Percentiles rank a stretch among this genome's conserved stretches.
phyloP scores from a whole-genome alignment of 2,113 vertebrate species.

The Typhlomys cinereus region DNA sequence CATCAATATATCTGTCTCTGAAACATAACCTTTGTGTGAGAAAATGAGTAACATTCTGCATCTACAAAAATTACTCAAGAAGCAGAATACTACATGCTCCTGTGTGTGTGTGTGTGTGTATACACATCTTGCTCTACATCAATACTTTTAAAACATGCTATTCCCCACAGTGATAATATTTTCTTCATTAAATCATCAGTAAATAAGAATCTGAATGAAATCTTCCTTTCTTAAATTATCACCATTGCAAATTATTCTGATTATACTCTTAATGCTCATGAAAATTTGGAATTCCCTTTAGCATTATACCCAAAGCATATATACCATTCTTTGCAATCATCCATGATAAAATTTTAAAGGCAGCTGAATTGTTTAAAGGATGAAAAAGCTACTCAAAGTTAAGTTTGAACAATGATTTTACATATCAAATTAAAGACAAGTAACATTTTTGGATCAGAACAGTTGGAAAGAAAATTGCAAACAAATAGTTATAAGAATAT shows the following conservation, averaged over 20 bases:
- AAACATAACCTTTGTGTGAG: background rate
- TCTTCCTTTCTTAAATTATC: background rate
- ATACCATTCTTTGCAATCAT: background rate
- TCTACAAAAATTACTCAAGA: background rate
- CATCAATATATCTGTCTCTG: background rate
- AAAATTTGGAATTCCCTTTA: conserved; percentile 11
- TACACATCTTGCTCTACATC: background rate
- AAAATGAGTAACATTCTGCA: background rate
- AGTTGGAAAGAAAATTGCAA: background rate
- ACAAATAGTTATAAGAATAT: background rate
- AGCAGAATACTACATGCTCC: background rate
- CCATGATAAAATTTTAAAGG: background rate
- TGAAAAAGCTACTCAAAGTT: background rate
- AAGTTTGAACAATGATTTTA: background rate
- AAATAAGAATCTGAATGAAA: background rate
- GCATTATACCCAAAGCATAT: background rate
- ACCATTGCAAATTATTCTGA: background rate
- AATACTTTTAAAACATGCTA: background rate
- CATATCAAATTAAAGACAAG: background rate
- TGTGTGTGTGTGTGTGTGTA: too few relatives aligned
- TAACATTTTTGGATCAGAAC: background rate
- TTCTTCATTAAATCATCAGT: background rate
- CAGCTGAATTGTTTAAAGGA: conserved; percentile 1
- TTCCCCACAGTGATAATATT: background rate
- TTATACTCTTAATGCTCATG: background rate